Percentiles rank a stretch among this genome's conserved stretches.
Conservation (phyloP, 1,140 invertebrate genomes). For the Arion vulgaris region DNA sequence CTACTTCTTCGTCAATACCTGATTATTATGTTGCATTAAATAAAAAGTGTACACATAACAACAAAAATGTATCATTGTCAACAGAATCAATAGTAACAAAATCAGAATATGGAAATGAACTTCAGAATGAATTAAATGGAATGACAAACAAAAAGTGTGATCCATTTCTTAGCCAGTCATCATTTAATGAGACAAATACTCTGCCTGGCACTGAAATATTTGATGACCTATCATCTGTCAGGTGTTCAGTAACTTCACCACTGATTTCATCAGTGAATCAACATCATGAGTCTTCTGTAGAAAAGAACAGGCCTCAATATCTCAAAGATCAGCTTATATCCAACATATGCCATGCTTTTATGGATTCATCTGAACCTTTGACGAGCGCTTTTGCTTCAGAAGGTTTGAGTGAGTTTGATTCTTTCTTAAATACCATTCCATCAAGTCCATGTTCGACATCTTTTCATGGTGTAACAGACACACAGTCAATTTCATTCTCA, state of each 20-base stretch:
- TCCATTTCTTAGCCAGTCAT: conserved; percentile 7
- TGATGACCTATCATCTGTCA: neutral
- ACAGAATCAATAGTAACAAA: neutral
- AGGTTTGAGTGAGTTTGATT: neutral
- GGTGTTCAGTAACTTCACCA: neutral
- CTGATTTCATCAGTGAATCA: neutral
- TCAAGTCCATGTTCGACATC: neutral
- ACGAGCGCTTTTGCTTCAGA: neutral
- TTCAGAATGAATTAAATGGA: neutral
- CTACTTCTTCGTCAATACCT: neutral
- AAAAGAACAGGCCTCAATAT: no score
- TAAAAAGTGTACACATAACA: neutral
- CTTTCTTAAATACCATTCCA: neutral
- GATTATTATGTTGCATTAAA: neutral
- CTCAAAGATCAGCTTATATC: no score
- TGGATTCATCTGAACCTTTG: neutral
- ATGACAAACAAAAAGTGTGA: neutral
- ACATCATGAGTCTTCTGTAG: neutral
- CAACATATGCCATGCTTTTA: neutral
- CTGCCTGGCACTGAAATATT: neutral
- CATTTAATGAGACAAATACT: neutral
- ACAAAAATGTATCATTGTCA: neutral
- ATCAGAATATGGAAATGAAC: neutral
- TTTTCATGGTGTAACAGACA: neutral
- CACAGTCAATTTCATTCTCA: neutral